phyloP scores from a whole-genome alignment of 64 coral and sea anemone species.

The Dendrophyllia cribrosa region DNA sequence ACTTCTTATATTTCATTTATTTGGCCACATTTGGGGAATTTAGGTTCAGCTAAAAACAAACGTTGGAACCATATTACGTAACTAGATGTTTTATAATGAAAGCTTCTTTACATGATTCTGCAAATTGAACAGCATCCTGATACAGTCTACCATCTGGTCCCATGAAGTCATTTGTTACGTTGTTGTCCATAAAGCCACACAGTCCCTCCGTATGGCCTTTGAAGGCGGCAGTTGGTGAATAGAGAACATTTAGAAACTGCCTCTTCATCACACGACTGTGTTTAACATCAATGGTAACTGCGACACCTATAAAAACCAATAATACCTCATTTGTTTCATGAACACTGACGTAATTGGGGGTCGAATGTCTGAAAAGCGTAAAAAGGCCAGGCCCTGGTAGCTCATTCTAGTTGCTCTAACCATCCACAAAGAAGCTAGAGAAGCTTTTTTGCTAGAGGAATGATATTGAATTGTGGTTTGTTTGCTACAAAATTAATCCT shows the following conservation, averaged over 20 bases:
- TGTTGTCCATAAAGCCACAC: conserved; percentile 83
- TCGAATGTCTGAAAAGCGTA: neutral
- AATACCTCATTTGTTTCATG: neutral
- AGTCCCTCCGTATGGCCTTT: conserved; percentile 67
- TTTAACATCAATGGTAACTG: conserved; percentile 69
- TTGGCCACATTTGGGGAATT: no score
- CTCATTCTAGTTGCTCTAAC: no score
- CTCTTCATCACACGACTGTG: conserved; percentile 71
- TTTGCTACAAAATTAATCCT: no score
- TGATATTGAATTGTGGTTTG: no score
- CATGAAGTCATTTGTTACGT: conserved; percentile 64
- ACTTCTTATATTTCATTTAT: no score
- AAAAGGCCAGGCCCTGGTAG: no score
- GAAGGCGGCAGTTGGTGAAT: conserved; percentile 56
- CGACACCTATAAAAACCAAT: conserved; percentile 43
- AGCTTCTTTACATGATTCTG: conserved; percentile 70
- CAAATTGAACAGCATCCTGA: conserved; percentile 57
- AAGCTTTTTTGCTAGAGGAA: no score
- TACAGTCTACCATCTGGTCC: conserved; percentile 61
- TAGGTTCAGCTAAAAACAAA: no score
- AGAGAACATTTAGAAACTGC: conserved; percentile 69
- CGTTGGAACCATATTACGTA: no score
- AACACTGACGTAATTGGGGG: neutral
- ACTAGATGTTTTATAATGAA: neutral
- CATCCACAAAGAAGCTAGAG: no score